Conservation (phyloP, 1,140 invertebrate genomes). For the Ostrea edulis region DNA sequence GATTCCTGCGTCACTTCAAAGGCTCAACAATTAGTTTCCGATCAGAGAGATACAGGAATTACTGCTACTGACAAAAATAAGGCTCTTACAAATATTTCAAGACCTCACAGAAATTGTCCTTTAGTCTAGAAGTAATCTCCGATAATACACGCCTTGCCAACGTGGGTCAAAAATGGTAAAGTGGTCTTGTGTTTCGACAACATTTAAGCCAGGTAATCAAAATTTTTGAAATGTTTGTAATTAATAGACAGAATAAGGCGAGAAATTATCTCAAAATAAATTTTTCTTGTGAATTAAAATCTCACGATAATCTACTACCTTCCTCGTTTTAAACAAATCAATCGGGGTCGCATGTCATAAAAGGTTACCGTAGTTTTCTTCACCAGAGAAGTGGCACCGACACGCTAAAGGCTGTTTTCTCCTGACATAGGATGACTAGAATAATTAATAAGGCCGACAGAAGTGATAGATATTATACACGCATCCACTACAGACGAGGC, state of each 20-base stretch:
- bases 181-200: too few species aligned
- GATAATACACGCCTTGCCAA: neutral
- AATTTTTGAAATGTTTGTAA: too few species aligned
- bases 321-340: neutral
- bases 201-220: too few species aligned
- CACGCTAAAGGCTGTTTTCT: neutral
- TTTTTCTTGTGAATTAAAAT: too few species aligned
- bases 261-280: too few species aligned
- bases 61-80: neutral
- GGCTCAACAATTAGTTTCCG: neutral
- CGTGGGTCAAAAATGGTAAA: too few species aligned
- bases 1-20: conserved; percentile 24
- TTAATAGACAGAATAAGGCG: too few species aligned
- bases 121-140: neutral
- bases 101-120: neutral
- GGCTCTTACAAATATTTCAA: neutral
- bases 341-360: neutral
- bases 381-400: neutral
- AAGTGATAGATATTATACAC: neutral
- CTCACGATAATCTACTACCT: too few species aligned
- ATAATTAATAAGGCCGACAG: conserved; percentile 30
- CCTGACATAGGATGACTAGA: conserved; percentile 8
- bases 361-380: neutral
- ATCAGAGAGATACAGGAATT: neutral
- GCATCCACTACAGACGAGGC: neutral